phyloP scores from a whole-genome alignment of 2,888 invertebrate species.

The Mycalesis mineus region DNA sequence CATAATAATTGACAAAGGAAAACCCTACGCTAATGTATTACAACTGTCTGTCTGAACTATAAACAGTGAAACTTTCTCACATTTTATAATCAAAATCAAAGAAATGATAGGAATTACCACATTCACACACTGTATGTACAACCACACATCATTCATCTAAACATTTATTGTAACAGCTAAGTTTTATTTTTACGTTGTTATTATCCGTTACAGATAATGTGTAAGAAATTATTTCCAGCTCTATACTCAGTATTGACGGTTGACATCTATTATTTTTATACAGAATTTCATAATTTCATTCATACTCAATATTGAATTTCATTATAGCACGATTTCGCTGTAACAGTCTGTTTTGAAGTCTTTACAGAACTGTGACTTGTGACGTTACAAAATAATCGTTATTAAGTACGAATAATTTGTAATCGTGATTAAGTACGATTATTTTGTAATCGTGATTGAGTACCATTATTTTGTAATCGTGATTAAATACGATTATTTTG shows the following conservation, averaged over 20 bases:
- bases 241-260: constrained; percentile 56
- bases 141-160: constrained; percentile 73
- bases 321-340: not conserved
- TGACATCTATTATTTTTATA: constrained; percentile 56
- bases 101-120: constrained; percentile 62
- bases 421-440: no score
- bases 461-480: no score
- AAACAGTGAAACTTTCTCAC: constrained; percentile 33
- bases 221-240: constrained; percentile 59
- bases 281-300: not conserved
- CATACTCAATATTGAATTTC: not conserved
- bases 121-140: constrained; percentile 72
- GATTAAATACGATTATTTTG: no score
- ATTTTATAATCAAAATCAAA: constrained; percentile 46
- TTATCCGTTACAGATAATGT: constrained; percentile 70
- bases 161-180: constrained; percentile 78
- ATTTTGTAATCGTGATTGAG: no score
- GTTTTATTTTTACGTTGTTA: constrained; percentile 61
- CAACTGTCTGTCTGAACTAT: constrained; percentile 36
- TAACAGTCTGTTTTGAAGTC: no score
- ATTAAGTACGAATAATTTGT: no score
- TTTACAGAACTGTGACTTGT: no score
- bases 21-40: constrained; percentile 48
- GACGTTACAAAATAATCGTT: no score
- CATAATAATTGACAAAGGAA: constrained; percentile 53